Percentiles rank a stretch among this genome's conserved stretches.
These are phyloP conservation scores for Stichodactyla mertensii DNA, from an alignment of 64 coral and sea anemone genomes.

Conservation along the genomic window DNA sequence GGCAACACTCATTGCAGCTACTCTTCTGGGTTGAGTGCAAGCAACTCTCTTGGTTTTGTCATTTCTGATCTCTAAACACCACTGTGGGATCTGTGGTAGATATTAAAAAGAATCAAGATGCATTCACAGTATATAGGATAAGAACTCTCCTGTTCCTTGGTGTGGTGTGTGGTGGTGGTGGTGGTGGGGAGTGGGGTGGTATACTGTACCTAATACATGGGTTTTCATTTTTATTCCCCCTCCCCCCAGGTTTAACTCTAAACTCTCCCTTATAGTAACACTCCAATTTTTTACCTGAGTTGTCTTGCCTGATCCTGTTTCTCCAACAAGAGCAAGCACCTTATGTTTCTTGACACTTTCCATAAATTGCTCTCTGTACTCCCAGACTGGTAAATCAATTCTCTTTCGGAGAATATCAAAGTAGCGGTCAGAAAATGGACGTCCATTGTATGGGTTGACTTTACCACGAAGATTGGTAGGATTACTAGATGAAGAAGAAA, in stretches of 20 bases:
- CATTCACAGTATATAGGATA: no score
- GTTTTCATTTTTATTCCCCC: no score
- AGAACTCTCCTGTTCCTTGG: no score
- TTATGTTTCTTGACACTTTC: constrained; percentile 68
- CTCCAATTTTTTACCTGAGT: constrained; percentile 65
- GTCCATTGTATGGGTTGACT: constrained; percentile 79
- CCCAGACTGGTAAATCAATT: constrained; percentile 94
- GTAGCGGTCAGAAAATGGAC: constrained; percentile 83
- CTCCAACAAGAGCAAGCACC: constrained; percentile 83
- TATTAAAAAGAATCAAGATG: background rate
- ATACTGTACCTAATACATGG: no score
- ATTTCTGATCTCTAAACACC: constrained; percentile 89
- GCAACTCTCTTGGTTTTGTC: constrained; percentile 92
- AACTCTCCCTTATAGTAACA: background rate
- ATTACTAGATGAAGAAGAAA: constrained; percentile 11
- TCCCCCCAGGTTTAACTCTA: background rate
- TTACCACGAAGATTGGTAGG: constrained; percentile 73
- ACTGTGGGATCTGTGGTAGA: constrained; percentile 79
- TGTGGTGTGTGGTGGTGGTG: no score
- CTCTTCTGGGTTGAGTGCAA: constrained; percentile 89
- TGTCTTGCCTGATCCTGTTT: constrained; percentile 96
- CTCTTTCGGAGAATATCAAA: constrained; percentile 93
- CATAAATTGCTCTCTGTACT: constrained; percentile 91
- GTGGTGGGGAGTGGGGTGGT: no score
- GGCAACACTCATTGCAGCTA: constrained; percentile 98